Evolutionary conservation across 2,888 invertebrate genomes (phyloP).

Genomic region (Hyppa rectilinea): DNA sequence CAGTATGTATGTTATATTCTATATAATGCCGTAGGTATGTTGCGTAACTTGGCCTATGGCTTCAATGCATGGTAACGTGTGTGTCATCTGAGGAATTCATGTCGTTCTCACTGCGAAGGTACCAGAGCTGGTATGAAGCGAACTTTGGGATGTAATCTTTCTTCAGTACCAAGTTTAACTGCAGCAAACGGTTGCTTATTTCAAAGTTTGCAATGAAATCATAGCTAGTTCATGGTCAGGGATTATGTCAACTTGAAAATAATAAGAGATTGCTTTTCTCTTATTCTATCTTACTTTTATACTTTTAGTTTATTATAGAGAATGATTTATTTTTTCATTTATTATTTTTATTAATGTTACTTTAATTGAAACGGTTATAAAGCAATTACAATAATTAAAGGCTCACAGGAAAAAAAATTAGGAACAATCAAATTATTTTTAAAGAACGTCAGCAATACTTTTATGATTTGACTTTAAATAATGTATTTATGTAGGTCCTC

Average conservation of each 20-base stretch:
- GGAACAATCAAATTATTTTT: too few relatives aligned
- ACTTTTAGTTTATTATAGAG: not conserved
- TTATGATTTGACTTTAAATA: too few relatives aligned
- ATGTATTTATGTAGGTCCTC: too few relatives aligned
- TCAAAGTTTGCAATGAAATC: too few relatives aligned
- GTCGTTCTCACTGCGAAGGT: not conserved
- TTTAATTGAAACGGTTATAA: too few relatives aligned
- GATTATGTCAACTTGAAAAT: not conserved
- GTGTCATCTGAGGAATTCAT: slow-evolving; percentile 2
- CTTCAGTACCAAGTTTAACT: not conserved
- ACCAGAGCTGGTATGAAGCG: not conserved
- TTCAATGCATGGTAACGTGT: slow-evolving; percentile 8
- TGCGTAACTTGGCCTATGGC: slow-evolving; percentile 10
- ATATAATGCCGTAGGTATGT: slow-evolving; percentile 20
- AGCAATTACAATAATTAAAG: too few relatives aligned
- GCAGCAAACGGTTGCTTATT: not conserved
- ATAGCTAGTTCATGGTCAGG: not conserved
- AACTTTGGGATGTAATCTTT: not conserved
- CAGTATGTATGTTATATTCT: slow-evolving; percentile 7
- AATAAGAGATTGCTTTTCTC: not conserved
- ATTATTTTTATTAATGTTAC: too few relatives aligned
- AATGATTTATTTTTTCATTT: too few relatives aligned
- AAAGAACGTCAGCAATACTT: too few relatives aligned
- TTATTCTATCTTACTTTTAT: not conserved
- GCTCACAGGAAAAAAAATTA: too few relatives aligned